Evolutionary conservation across 1,140 invertebrate genomes (phyloP).

Genomic region (Caerostris extrusa): DNA sequence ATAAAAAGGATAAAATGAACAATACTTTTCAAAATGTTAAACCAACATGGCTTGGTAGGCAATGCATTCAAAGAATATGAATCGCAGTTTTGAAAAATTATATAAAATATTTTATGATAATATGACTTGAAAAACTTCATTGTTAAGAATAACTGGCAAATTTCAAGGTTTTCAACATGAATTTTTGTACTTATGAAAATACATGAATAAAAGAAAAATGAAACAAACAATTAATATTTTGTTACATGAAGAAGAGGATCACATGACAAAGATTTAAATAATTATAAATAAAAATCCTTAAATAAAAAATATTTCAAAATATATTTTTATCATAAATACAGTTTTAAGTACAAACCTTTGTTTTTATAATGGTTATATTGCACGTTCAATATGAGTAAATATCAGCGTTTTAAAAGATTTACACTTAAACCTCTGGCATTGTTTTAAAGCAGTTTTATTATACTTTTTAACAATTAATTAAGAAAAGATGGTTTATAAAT

Average conservation of each 20-base stretch:
- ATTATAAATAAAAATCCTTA: not conserved
- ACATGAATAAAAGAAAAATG: not conserved
- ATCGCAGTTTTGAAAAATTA: too few relatives aligned
- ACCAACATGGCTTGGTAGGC: too few relatives aligned
- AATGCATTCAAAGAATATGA: too few relatives aligned
- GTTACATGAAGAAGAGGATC: not conserved
- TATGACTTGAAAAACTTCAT: too few relatives aligned
- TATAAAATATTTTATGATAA: too few relatives aligned
- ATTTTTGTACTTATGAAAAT: not conserved
- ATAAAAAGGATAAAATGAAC: not conserved
- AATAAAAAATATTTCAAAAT: not conserved
- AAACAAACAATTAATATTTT: not conserved
- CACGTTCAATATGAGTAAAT: not conserved
- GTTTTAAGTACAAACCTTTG: not conserved
- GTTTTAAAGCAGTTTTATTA: too few relatives aligned
- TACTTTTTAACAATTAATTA: too few relatives aligned
- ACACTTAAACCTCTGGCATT: too few relatives aligned
- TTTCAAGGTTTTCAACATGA: not conserved
- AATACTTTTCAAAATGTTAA: not conserved
- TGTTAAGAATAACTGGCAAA: too few relatives aligned
- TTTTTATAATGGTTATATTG: not conserved
- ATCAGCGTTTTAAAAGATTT: too few relatives aligned
- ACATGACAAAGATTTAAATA: not conserved
- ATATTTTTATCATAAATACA: not conserved
- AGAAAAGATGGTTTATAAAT: too few relatives aligned